phyloP scores from a whole-genome alignment of 1,140 invertebrate species.

The Macrotrachela quadricornifera region DNA sequence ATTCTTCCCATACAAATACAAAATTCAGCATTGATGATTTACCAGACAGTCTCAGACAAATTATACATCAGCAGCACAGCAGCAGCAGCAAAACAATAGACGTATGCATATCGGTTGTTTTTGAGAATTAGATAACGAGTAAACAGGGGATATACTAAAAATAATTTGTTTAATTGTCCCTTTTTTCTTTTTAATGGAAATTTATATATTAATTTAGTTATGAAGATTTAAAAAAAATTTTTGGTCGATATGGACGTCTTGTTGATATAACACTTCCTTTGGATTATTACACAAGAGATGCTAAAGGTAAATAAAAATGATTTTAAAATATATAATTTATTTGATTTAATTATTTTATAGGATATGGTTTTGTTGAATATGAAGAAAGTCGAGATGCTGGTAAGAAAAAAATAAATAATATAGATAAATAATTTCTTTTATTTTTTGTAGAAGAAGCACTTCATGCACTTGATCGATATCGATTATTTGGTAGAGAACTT shows the following conservation, averaged over 20 bases:
- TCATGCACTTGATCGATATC: slow-evolving; percentile 27
- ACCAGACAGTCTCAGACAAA: too few species aligned
- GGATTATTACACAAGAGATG: slow-evolving; percentile 31
- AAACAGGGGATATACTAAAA: too few species aligned
- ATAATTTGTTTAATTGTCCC: too few species aligned
- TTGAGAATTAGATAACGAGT: too few species aligned
- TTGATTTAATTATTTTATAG: too few species aligned
- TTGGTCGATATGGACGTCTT: slow-evolving; percentile 33
- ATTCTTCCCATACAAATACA: too few species aligned
- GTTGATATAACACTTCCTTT: slow-evolving; percentile 34
- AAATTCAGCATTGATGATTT: too few species aligned
- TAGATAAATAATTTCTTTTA: not conserved
- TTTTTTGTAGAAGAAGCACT: slow-evolving; percentile 36
- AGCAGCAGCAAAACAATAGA: too few species aligned
- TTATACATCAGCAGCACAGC: too few species aligned
- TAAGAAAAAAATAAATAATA: not conserved
- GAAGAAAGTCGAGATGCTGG: slow-evolving; percentile 6
- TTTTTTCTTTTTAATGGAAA: too few species aligned
- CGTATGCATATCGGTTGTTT: too few species aligned
- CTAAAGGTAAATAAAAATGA: slow-evolving; percentile 14
- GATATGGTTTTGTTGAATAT: slow-evolving; percentile 36
- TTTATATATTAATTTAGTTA: slow-evolving; percentile 12
- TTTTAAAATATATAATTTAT: too few species aligned
- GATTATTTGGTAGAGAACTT: slow-evolving; percentile 31
- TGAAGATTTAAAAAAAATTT: slow-evolving; percentile 29